Conservation (phyloP, 2,113 vertebrate genomes). For the Numenius arquata region DNA sequence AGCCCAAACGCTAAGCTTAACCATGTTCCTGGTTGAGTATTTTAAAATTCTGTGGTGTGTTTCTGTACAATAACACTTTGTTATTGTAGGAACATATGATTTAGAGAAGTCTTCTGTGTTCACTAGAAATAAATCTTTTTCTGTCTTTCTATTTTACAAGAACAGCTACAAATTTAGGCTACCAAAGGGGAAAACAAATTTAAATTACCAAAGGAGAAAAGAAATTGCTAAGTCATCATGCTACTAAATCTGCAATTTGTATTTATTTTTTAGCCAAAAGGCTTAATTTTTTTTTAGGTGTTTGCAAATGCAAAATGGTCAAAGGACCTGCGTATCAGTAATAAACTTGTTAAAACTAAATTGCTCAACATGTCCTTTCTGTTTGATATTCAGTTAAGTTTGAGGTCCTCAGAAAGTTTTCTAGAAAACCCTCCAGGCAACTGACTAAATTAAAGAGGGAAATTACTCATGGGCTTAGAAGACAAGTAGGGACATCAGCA, state of each 20-base stretch:
- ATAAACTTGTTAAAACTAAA: background rate
- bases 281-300: background rate
- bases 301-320: background rate
- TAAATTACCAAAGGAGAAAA: background rate
- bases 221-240: background rate
- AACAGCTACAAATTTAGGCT: background rate
- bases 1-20: background rate
- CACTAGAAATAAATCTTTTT: background rate
- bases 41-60: background rate
- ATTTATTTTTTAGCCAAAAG: background rate
- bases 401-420: conserved; percentile 28
- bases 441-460: background rate
- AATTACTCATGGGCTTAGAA: conserved; percentile 17
- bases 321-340: background rate
- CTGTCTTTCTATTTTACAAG: background rate
- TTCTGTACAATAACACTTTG: background rate
- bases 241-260: background rate
- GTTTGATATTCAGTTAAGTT: background rate
- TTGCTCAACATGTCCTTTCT: background rate
- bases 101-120: background rate
- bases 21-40: background rate
- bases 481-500: conserved; percentile 15
- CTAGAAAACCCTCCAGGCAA: conserved; percentile 21
- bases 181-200: background rate
- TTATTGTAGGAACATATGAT: background rate